Conservation (phyloP, 2,888 invertebrate species). For the Eristalinus aeneus region DNA sequence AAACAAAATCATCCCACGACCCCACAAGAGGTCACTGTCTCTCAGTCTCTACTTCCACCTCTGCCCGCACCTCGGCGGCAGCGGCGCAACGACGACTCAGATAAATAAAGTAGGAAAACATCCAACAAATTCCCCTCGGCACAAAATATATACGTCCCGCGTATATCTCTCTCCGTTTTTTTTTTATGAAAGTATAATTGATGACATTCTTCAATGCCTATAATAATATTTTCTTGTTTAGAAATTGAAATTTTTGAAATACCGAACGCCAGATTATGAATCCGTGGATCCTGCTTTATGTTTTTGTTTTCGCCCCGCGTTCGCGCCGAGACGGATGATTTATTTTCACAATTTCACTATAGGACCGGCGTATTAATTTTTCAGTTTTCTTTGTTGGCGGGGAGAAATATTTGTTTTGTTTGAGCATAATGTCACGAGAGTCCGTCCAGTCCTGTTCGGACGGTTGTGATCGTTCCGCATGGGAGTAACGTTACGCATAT, state of each 20-base stretch:
- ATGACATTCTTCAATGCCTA: conserved; percentile 51
- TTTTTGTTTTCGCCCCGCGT: not conserved
- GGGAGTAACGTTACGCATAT: conserved; percentile 41
- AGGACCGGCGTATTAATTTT: conserved; percentile 15
- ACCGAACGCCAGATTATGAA: conserved; percentile 19
- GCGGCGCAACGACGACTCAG: not conserved
- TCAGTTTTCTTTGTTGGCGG: conserved; percentile 12
- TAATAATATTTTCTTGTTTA: conserved; percentile 34
- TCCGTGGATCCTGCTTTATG: not conserved
- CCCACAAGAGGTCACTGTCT: not conserved
- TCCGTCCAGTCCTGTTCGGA: conserved; percentile 24
- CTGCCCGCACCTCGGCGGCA: not conserved
- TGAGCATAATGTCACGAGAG: conserved; percentile 33
- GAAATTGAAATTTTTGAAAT: conserved; percentile 48
- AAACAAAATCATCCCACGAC: not conserved
- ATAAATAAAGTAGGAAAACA: not conserved
- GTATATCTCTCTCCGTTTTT: not conserved
- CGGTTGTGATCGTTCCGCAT: conserved; percentile 34
- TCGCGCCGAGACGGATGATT: conserved; percentile 13
- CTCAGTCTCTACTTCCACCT: not conserved
- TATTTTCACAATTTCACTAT: conserved; percentile 26
- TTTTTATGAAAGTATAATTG: conserved; percentile 16
- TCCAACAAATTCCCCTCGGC: not conserved
- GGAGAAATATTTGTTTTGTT: conserved; percentile 6
- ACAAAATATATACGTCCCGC: not conserved